Percentiles rank a stretch among this genome's conserved stretches.
Evolutionary conservation across 2,797 vertebrate species (phyloP).

Genomic region (Platyrinchus mystaceus): DNA sequence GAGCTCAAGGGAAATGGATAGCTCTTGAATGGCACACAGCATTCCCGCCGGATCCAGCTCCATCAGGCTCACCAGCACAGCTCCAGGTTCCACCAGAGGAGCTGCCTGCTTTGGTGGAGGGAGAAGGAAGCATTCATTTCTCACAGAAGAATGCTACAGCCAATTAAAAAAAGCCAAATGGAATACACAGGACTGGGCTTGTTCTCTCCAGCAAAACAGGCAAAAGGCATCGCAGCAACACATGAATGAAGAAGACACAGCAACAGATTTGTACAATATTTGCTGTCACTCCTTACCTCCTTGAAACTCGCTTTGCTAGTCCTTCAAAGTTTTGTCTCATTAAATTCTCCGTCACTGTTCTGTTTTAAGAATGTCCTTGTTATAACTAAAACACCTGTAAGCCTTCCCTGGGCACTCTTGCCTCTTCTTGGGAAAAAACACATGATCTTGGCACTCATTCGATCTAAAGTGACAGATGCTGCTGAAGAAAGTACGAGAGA

Average conservation of each 20-base stretch:
- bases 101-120: neutral
- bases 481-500: neutral
- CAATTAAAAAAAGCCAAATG: neutral
- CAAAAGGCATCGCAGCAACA: neutral
- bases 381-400: conserved; percentile 36
- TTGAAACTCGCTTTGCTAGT: conserved; percentile 16
- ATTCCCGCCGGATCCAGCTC: neutral
- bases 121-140: neutral
- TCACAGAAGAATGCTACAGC: neutral
- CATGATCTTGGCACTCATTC: neutral
- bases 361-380: conserved; percentile 44
- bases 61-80: neutral
- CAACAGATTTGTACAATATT: neutral
- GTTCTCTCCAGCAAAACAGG: neutral
- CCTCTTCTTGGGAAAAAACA: neutral
- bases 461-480: neutral
- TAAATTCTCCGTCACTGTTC: conserved; percentile 27
- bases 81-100: neutral
- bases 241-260: neutral
- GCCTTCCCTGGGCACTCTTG: conserved; percentile 32
- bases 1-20: neutral
- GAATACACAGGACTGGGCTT: neutral
- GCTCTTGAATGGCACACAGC: neutral
- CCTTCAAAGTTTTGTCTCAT: conserved; percentile 30
- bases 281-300: neutral